phyloP scores from a whole-genome alignment of 2,797 vertebrate genomes.

The Gymnothorax reevesii region DNA sequence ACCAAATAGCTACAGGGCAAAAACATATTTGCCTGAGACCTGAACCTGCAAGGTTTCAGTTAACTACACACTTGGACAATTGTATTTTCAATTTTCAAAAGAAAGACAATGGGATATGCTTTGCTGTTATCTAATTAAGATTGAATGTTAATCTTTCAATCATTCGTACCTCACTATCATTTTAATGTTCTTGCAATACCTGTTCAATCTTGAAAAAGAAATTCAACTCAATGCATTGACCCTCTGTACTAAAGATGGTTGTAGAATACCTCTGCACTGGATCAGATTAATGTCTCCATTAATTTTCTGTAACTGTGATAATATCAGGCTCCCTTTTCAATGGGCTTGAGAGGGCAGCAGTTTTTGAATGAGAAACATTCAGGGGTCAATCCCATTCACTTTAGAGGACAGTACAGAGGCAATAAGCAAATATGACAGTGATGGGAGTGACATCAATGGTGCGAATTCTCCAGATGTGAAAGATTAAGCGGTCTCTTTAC shows the following conservation, averaged over 20 bases:
- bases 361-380: constrained; percentile 53
- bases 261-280: not conserved
- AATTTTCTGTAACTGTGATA: constrained; percentile 32
- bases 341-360: constrained; percentile 59
- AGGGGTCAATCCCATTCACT: constrained; percentile 9
- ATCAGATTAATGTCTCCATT: constrained; percentile 33
- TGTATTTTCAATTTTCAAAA: constrained; percentile 1
- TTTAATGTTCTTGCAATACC: not conserved
- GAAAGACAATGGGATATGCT: not conserved
- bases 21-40: not conserved
- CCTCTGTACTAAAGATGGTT: not conserved
- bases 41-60: not conserved
- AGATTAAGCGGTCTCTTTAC: not conserved
- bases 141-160: not conserved
- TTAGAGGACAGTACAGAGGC: not conserved
- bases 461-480: not conserved
- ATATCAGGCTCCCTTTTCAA: constrained; percentile 32
- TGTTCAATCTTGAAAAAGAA: not conserved
- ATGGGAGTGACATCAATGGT: not conserved
- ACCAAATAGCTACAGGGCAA: not conserved
- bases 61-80: not conserved
- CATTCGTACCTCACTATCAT: not conserved
- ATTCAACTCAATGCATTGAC: not conserved
- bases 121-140: not conserved
- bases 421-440: constrained; percentile 1